Conservation (phyloP, 1,140 invertebrate genomes). For the Drosophila nikananu region DNA sequence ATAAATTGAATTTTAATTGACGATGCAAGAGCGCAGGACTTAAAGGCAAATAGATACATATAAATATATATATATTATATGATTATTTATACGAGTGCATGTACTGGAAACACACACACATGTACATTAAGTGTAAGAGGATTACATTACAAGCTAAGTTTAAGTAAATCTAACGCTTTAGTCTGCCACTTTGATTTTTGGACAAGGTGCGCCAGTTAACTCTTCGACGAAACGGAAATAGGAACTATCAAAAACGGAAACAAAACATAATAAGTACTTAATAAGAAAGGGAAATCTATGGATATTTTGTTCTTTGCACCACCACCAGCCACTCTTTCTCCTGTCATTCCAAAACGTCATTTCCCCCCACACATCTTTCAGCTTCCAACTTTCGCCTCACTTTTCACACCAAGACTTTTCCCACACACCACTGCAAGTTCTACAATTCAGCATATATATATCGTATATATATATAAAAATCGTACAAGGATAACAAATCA, state of each 20-base stretch:
- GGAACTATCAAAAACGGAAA: conserved; percentile 33
- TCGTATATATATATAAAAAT: conserved; percentile 38
- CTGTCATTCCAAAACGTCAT: conserved; percentile 21
- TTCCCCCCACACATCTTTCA: conserved; percentile 22
- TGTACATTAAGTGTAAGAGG: conserved; percentile 73
- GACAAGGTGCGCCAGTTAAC: conserved; percentile 77
- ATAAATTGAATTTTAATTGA: conserved; percentile 64
- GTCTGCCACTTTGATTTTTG: conserved; percentile 83
- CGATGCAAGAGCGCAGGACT: conserved; percentile 40
- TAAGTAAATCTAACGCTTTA: conserved; percentile 83
- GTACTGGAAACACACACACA: conserved; percentile 46
- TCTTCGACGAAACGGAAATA: conserved; percentile 53
- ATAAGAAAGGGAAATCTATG: conserved; percentile 51
- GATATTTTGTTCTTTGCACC: conserved; percentile 60
- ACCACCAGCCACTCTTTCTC: conserved; percentile 47
- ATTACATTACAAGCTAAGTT: conserved; percentile 69
- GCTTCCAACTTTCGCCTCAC: conserved; percentile 39
- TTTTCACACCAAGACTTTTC: conserved; percentile 43
- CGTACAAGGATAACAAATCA: conserved; percentile 64
- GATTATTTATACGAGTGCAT: conserved; percentile 65
- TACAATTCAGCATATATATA: conserved; percentile 42
- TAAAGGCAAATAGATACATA: conserved; percentile 61
- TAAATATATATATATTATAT: conserved; percentile 58
- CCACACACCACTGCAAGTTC: conserved; percentile 43
- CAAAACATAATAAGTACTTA: conserved; percentile 13